Base-by-base conservation (phyloP, 1,140 invertebrate genomes). In the Battus philenor region DNA sequence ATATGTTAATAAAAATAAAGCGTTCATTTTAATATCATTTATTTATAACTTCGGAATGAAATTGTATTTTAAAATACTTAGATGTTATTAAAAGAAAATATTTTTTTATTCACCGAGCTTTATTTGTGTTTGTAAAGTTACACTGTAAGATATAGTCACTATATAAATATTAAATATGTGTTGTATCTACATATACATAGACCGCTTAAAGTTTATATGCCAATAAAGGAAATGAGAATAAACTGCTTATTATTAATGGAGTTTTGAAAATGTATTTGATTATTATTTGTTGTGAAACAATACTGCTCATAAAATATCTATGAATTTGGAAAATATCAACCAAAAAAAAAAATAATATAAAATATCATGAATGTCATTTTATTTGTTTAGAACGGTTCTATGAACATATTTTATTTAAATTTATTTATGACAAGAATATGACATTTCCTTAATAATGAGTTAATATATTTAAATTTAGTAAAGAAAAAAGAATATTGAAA, bases 151-250 rank as follows among this genome's bases (percentile, higher is more conserved):
- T 72, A 79, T 72, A 77, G 72, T 80, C 73, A 77, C 56, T 68
- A 67, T 82, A 67, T 70, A 72, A 77, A 66, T 75, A 68, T 41
- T 62, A 65, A 52, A 55, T 54, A 65, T 30, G 29, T 11, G 55
- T 59, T 71, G 70, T 63, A 64, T 64, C 50, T 66, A 59, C 52
- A 41, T 62, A n/a, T n/a, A 74, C 50, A 65, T 78, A 79, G 71
- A 50, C 67, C 56, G 80, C 75, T 84, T 81, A 71, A 78, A 71
- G 54, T 80, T 79, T 83, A 66, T 80, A 79, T 84, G 77, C 75
- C 57, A 81, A 79, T 84, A 81, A 84, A 80, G 54, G 57, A 45
- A 57, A 69, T 68, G 54, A 75, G 54, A 59, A 68, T 53, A 63
- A 54, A 53, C 47, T 51, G 46, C 44, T 36, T 74, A 59, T 73